Percentiles rank a stretch among this genome's conserved stretches.
Conservation (phyloP, 2,888 invertebrate species). For the Cyclophora albipunctata region DNA sequence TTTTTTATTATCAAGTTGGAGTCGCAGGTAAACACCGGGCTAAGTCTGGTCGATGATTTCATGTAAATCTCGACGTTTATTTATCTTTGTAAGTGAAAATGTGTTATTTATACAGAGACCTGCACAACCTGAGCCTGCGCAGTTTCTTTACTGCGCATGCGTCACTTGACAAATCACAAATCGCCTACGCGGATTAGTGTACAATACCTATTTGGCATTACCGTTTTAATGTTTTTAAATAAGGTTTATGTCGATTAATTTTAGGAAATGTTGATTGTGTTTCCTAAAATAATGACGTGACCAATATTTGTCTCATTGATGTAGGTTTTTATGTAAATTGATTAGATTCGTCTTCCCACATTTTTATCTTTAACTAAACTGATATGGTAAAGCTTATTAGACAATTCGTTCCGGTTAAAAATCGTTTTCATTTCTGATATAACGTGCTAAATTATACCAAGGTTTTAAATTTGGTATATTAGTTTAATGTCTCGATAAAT, state of each 20-base stretch:
- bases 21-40: slow-evolving; percentile 42
- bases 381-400: no score
- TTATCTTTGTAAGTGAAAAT: slow-evolving; percentile 41
- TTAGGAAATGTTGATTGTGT: slow-evolving; percentile 1
- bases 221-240: slow-evolving; percentile 28
- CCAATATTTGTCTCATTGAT: no score
- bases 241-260: slow-evolving; percentile 6
- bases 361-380: no score
- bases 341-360: no score
- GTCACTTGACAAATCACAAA: slow-evolving; percentile 35
- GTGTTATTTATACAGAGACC: slow-evolving; percentile 37
- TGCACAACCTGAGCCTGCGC: no score
- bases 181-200: slow-evolving; percentile 39
- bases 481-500: neutral
- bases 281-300: neutral
- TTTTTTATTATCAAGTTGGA: slow-evolving; percentile 32
- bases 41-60: slow-evolving; percentile 58
- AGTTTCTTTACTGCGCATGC: slow-evolving; percentile 28
- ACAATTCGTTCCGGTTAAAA: neutral
- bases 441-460: no score
- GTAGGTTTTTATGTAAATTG: no score
- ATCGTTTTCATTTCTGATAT: neutral
- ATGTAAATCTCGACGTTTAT: slow-evolving; percentile 22
- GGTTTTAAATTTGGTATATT: neutral
- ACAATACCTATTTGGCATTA: slow-evolving; percentile 34